Conservation (phyloP, 2,113 vertebrate genomes). For the Chionis minor region DNA sequence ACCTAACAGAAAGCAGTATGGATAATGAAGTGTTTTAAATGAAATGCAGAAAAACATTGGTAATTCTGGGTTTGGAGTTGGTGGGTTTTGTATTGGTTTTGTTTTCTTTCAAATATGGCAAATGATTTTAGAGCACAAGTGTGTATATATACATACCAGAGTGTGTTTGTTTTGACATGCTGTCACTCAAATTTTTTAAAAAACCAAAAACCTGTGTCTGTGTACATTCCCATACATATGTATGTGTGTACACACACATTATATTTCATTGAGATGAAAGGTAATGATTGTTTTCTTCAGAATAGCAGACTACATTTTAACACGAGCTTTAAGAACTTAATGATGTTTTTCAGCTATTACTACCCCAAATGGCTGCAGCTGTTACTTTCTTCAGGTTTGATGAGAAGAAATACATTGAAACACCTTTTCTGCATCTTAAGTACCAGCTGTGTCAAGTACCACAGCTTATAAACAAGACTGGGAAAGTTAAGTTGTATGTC, state of each 20-base stretch:
- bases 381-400: background rate
- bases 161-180: background rate
- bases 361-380: background rate
- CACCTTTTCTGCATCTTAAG: background rate
- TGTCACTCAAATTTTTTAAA: background rate
- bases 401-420: background rate
- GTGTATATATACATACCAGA: background rate
- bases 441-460: background rate
- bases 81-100: background rate
- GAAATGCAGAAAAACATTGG: background rate
- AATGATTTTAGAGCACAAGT: background rate
- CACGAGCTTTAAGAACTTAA: background rate
- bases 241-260: background rate
- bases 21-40: background rate
- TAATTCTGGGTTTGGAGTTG: background rate
- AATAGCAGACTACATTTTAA: background rate
- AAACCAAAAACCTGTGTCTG: background rate
- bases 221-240: background rate
- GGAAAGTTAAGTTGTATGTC: background rate
- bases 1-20: background rate
- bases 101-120: background rate
- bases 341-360: background rate
- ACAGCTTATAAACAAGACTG: background rate
- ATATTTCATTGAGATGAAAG: background rate
- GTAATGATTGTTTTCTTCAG: background rate